Evolutionary conservation across 35 echinoderm and acorn worm genomes (phyloP), one percentile per base, ranked within the genome.

Genomic region (Patiria miniata): DNA sequence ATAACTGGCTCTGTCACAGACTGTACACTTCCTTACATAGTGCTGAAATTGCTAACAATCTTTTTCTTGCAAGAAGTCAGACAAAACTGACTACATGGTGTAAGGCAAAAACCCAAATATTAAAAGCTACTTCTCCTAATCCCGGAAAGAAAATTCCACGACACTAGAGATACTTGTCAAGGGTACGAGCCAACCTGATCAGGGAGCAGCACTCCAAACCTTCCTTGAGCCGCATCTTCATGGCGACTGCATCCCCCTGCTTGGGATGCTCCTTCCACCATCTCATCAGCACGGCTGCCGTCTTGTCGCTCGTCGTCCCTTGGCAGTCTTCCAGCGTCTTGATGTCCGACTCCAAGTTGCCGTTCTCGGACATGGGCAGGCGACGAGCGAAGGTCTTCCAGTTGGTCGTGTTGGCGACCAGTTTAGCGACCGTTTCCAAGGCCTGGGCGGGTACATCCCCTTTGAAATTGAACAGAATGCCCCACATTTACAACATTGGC

Each of bases 211-310:
- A 53, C 28, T 40, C 32, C 36, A 84, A 61, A 40, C 51, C 82
- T 38, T 58, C 0, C 37, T 65, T 36, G 4, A 84, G 39, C 15
- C 57, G 29, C 2, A 12, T 21, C 34, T 61, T 40, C 82, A 84
- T 84, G 51, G 16, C 34, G 36, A 17, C 19, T 10, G 51, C 53
- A 39, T 84, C 82, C 26, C 82, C 32, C 8, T 51, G 53, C 15
- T 84, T 52, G 5, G 82, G 82, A 30, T 84, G 53, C 53, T 60
- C 53, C 18, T 30, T 58, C 82, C 82, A 84, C 82, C 82, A 84
- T 26, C 57, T 84, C 29, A 39, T 84, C 29, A 84, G 53, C 22
- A 84, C 82, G 1, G 82, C 82, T 16, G 57, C 19, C 10, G 82
- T 33, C 39, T 84, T 84, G 29, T 84, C 82, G 19, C 30, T 37